Evolutionary conservation across 2,797 vertebrate genomes (phyloP), one percentile per base, ranked within the genome.

Genomic region (Gallinago solitaria): DNA sequence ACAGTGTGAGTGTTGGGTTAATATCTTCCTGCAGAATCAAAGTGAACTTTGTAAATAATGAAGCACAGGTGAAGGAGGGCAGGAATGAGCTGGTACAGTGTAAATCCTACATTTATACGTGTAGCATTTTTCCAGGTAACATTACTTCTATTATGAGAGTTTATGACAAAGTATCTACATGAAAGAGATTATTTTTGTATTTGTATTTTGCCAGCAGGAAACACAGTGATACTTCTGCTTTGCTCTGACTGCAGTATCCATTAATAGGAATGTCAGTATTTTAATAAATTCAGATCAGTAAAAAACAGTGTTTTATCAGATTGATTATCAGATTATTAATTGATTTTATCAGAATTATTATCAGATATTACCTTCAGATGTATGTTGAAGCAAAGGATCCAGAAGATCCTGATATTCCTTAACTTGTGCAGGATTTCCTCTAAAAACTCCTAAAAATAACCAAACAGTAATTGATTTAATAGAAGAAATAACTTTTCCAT

Each of bases 321-420:
- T 39, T 39, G 39, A 14, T 39, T 39, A 39, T 39, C 39, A 39
- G 39, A 39, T 39, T 39, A 39, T 39, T 39, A 39, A 39, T 39
- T 39, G 39, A 39, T 39, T 39, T 39, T 39, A 39, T 39, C 39
- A 39, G 24, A 70, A 64, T 28, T 11, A 67, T 14, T 92, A 61
- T 48, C 28, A 67, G 35, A 57, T 19, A 95, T 94, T 98, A 99
- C 99, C 99, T 91, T 99, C 99, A 83, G 96, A 95, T 19, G 99
- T 98, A 51, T 98, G 98, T 89, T 99, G 99, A 87, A 99, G 98
- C 87, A 99, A 95, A 39, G 98, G 98, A 23, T 99, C 98, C 86
- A 99, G 98, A 71, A 99, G 98, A 25, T 98, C 98, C 78, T 99
- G 98, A 96, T 99, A 99, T 48, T 99, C 99, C 83, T 99, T 98